Base-by-base conservation (phyloP, 2,888 invertebrate species). In the Crematogaster levior region DNA sequence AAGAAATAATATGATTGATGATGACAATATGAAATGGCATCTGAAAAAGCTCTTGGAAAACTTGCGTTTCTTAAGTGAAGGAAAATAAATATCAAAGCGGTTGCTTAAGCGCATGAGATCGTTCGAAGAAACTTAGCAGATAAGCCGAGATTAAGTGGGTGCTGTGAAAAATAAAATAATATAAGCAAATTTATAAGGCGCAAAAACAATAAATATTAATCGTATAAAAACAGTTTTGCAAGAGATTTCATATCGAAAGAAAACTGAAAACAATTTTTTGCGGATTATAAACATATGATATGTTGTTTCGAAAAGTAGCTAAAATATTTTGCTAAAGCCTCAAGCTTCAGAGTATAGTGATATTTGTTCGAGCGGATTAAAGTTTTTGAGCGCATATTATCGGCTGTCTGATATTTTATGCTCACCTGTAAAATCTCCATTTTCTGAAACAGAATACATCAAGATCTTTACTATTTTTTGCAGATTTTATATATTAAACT, bases 371-470 rank as follows among this genome's bases (percentile, higher is more conserved):
- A 75, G 53, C 75, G 53, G 37, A 75, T 60, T n/a, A 58, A 60
- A 60, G 15, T 5, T 40, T 53, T 75, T 53, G 74, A 75, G 74
- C 37, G 66, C 48, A 72, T 79, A 73, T 79, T 83, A 79, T 18
- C 9, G 21, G 60, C 9, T 46, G 27, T 66, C 24, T 51, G 43
- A 37, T 48, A 65, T 65, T 83, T 81, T 56, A 75, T 75, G 89
- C 92, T 92, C 91, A 92, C 92, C 92, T 90, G 90, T 48, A 89
- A 63, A 30, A 92, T 90, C 86, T 92, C 93, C 89, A 89, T 84
- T 90, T 92, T 92, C 93, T 93, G 92, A 85, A 93, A 92, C 85
- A 88, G 82, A 89, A 83, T 68, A 37, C 4, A 53, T 60, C 66
- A 27, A 1, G 0, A 1, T 12, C 6, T n/a, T 68, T 21, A 77